phyloP scores from a whole-genome alignment of 2,888 invertebrate genomes.

The Leptarthrus brevirostris region DNA sequence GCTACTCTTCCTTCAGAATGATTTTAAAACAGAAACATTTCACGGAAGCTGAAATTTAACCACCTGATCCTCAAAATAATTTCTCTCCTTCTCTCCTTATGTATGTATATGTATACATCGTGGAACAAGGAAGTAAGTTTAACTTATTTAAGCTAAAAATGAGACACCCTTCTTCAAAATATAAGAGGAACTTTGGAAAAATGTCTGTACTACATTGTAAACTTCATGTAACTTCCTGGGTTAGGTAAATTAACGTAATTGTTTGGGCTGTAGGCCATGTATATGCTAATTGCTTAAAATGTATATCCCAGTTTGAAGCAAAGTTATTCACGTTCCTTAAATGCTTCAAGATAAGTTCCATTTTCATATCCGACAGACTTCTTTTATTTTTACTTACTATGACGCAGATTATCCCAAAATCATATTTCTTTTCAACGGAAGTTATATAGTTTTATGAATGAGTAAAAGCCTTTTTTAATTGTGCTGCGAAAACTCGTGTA shows the following conservation, averaged over 20 bases:
- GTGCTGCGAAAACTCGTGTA: not conserved
- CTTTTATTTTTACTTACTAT: conserved; percentile 1
- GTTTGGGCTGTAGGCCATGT: conserved; percentile 2
- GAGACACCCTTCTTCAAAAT: too few species aligned
- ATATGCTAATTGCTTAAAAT: conserved; percentile 40
- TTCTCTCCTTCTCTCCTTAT: too few species aligned
- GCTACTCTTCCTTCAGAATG: too few species aligned
- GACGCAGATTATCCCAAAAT: too few species aligned
- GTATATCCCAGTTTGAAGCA: conserved; percentile 1
- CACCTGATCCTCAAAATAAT: conserved; percentile 20
- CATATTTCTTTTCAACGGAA: not conserved
- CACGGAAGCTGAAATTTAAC: not conserved
- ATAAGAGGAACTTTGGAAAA: conserved; percentile 6
- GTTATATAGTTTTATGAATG: not conserved
- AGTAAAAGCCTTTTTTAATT: too few species aligned
- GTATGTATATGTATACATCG: too few species aligned
- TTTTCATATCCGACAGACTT: conserved; percentile 30
- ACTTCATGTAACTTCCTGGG: conserved; percentile 3
- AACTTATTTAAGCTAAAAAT: too few species aligned
- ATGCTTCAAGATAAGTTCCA: conserved; percentile 16
- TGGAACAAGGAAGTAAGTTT: too few species aligned
- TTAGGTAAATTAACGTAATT: conserved; percentile 18
- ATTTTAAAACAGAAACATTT: too few species aligned
- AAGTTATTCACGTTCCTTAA: conserved; percentile 3
- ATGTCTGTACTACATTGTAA: not conserved